Evolutionary conservation across 2,797 vertebrate genomes (phyloP), one percentile per base, ranked within the genome.

Genomic region (Etheostoma perlongum): DNA sequence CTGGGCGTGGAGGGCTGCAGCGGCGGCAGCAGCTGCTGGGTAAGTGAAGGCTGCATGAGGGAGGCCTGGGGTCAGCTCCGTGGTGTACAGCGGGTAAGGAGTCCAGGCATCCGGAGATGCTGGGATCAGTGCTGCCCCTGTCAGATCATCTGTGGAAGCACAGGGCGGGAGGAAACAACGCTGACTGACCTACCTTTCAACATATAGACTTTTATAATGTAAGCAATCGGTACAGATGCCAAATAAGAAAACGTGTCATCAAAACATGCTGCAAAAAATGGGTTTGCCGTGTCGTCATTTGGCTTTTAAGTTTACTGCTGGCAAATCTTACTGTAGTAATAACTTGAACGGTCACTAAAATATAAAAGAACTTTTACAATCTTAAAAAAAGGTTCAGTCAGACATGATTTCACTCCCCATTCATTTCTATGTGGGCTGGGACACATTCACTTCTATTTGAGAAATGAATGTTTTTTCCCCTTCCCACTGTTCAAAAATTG

Each of bases 81-180:
- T 96, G 91, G 97, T 97, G 92, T 99, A 99, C 70, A 99, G 95
- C 0, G 98, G 97, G 86, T 99, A 99, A 42, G 98, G 98, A 81
- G 97, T 96, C 98, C 98, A 99, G 0, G 97, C 95, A 86, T 99
- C 98, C 0, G 98, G 97, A 47, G 98, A 98, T 0, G 98, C 97
- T 33, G 98, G 97, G 76, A 99, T 99, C 84, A 99, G 94, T 88
- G 98, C 96, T 10, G 98, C 96, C 92, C 98, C 98, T 6, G 98
- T 97, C 94, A 99, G 95, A 92, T 99, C 98, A 96, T 99, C 98
- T 99, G 86, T 30, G 73, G 74, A 78, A 77, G 88, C 19, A 76
- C 59, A 89, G 53, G 67, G 82, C 27, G 1, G 68, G 73, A 78
- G 74, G 59, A 84, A 60, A 88, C 15, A 76, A 54, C 68, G 78